A percentile compares a stretch with the other conserved stretches of the same genome.
Conservation (phyloP, 2,113 vertebrate genomes). For the Sebastes schlegelii region DNA sequence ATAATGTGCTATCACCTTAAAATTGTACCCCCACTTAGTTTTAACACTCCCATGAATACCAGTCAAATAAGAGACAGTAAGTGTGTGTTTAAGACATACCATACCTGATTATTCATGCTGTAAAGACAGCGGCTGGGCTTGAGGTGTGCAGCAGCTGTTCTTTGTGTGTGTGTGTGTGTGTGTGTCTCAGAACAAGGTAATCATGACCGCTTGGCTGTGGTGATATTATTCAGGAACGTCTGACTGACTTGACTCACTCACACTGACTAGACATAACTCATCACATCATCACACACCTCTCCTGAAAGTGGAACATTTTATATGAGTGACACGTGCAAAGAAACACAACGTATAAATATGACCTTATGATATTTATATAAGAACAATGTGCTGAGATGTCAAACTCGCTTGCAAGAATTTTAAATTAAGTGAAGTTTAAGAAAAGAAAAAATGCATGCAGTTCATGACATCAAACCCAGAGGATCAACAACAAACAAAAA, state of each 20-base stretch:
- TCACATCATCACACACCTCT: not conserved
- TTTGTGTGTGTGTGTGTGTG: slow-evolving; percentile 24
- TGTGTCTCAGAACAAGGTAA: not conserved
- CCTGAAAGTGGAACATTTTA: not conserved
- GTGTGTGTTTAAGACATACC: slow-evolving; percentile 37
- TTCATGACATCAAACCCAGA: not conserved
- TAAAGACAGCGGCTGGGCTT: slow-evolving; percentile 29
- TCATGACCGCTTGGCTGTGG: slow-evolving; percentile 3
- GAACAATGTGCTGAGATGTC: not conserved
- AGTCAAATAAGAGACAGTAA: slow-evolving; percentile 6
- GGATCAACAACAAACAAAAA: not conserved
- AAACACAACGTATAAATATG: not conserved
- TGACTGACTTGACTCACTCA: slow-evolving; percentile 40
- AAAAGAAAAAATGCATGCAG: not conserved
- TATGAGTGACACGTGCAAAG: not conserved
- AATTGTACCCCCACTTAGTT: no score
- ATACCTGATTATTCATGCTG: slow-evolving; percentile 69
- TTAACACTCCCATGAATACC: not conserved
- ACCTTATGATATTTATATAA: not conserved
- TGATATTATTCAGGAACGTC: slow-evolving; percentile 3
- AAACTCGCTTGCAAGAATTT: not conserved
- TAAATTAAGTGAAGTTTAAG: not conserved
- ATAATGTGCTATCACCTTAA: not conserved
- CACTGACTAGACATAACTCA: slow-evolving; percentile 38
- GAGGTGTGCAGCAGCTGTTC: slow-evolving; percentile 67